Evolutionary conservation across 2,113 vertebrate species (phyloP), one percentile per base, ranked within the genome.

Genomic region (Isurus oxyrinchus): DNA sequence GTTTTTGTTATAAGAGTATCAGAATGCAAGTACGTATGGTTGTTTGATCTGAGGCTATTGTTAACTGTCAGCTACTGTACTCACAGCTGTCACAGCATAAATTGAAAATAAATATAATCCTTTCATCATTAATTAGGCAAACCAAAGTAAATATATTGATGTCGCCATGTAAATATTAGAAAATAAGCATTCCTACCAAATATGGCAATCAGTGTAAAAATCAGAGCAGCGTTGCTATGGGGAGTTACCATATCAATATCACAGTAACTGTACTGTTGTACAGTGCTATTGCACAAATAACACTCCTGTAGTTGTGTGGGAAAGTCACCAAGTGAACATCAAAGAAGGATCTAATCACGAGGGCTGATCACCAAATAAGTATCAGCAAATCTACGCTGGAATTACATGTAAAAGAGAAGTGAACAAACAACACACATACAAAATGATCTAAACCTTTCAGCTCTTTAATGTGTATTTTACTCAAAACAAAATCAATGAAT

Each of bases 41-140:
- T 59, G 55, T 63, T 94, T 94, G 59, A 63, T 94, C 90, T 94
- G 14, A 40, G 61, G 90, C 59, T 94, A 40, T 94, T 94, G 90
- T 94, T 63, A 40, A 94, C 59, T 66, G 19, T 49, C n/a, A 10
- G 59, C 21, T 66, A 21, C 6, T 63, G n/a, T 66, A 23, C 40
- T 63, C 35, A 40, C 27, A 35, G 27, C 53, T 35, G 10, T 16
- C 27, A 14, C 5, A 94, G 3, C 59, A 63, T 23, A 40, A 94
- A 93, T 93, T 61, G 14, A 93, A 93, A 63, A 61, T 63, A 91
- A 91, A 94, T 66, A 94, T n/a, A 63, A 63, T 61, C 19, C 5
- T n/a, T 94, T 61, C n/a, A 40, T 21, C 59, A 63, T 66, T 66
- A 94, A 66, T 94, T 63, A n/a, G 16, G 66, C 35, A 63, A 35